Evolutionary conservation across 2,113 vertebrate genomes (phyloP).

Genomic region (Lepus americanus): DNA sequence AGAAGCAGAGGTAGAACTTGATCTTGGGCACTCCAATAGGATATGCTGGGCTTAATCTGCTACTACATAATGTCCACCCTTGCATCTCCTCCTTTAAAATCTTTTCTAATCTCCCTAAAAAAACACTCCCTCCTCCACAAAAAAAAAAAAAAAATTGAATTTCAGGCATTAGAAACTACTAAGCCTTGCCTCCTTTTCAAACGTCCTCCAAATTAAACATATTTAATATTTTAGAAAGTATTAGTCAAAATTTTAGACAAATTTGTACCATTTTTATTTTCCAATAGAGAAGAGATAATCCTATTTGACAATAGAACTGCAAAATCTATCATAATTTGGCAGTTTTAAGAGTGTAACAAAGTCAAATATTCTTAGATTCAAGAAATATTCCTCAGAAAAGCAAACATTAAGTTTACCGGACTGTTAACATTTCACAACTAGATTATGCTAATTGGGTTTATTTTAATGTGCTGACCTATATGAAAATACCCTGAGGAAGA

Average conservation of each 20-base stretch:
- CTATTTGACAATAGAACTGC: neutral
- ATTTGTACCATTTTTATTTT: neutral
- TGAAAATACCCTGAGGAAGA: neutral
- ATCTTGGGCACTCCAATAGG: too few species aligned
- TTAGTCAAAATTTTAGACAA: neutral
- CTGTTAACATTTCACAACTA: neutral
- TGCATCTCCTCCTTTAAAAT: neutral
- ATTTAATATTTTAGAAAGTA: neutral
- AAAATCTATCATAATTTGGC: neutral
- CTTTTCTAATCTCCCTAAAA: neutral
- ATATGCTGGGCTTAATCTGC: too few species aligned
- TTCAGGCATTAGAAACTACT: neutral
- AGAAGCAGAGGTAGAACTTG: too few species aligned
- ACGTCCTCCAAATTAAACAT: neutral
- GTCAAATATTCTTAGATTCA: neutral
- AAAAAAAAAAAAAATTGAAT: neutral
- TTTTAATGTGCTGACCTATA: neutral
- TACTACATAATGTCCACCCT: too few species aligned
- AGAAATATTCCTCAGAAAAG: constrained; percentile 26
- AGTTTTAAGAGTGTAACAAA: neutral
- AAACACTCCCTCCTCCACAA: neutral
- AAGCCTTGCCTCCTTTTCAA: neutral
- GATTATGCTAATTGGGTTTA: neutral
- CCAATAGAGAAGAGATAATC: neutral
- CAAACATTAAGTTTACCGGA: neutral